These are phyloP conservation scores for Criorhina ranunculi DNA, from an alignment of 2,888 invertebrate genomes.

Conservation along the genomic window DNA sequence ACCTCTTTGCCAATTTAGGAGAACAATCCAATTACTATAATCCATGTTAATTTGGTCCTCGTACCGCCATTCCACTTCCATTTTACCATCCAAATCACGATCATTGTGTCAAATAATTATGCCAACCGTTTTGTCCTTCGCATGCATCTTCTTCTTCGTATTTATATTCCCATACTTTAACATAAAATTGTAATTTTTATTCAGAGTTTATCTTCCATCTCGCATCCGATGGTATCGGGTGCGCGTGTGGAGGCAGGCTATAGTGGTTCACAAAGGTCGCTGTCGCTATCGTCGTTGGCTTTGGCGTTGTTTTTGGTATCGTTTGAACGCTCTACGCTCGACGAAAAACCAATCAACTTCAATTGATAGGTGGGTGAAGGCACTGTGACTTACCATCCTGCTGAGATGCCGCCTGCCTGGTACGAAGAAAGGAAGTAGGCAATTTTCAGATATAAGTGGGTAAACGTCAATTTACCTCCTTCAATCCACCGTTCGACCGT, in stretches of 20 bases:
- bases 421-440: constrained; percentile 67
- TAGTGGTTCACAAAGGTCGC: constrained; percentile 35
- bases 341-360: constrained; percentile 74
- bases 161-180: constrained; percentile 53
- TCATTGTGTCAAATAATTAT: constrained; percentile 76
- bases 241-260: constrained; percentile 21
- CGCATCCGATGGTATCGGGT: constrained; percentile 62
- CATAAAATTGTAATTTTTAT: constrained; percentile 77
- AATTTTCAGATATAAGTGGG: constrained; percentile 74
- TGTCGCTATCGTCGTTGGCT: constrained; percentile 1
- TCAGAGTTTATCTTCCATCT: constrained; percentile 74
- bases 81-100: constrained; percentile 74
- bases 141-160: constrained; percentile 60
- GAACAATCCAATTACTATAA: constrained; percentile 75
- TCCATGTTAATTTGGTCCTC: constrained; percentile 71
- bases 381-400: constrained; percentile 57
- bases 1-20: constrained; percentile 17
- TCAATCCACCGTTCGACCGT: constrained; percentile 67
- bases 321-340: constrained; percentile 13
- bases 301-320: background rate
- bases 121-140: constrained; percentile 67
- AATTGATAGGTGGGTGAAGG: constrained; percentile 74
- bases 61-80: constrained; percentile 21
- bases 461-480: constrained; percentile 75
- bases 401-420: constrained; percentile 28